Conservation (phyloP, 2,113 vertebrate genomes). For the Miniopterus natalensis region DNA sequence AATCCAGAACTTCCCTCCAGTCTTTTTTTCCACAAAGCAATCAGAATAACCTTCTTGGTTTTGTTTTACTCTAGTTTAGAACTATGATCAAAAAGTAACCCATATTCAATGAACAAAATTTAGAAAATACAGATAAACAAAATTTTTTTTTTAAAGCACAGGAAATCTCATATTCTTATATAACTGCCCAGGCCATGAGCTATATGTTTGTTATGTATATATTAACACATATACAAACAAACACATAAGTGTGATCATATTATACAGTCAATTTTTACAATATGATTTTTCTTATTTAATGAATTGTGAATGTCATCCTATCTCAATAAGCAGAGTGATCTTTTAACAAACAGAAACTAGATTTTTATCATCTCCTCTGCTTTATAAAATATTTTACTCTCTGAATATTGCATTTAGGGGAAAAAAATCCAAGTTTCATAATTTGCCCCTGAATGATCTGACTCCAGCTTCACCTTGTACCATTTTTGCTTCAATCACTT, state of each 20-base stretch:
- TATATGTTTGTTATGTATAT: not conserved
- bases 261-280: not conserved
- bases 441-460: not conserved
- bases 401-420: not conserved
- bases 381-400: not conserved
- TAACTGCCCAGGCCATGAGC: not conserved
- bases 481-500: not conserved
- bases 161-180: not conserved
- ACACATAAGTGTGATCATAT: not conserved
- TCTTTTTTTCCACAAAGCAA: not conserved
- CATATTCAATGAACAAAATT: not conserved
- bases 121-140: not conserved
- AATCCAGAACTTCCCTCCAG: not conserved
- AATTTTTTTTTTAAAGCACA: not conserved
- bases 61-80: not conserved
- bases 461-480: not conserved
- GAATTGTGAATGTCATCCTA: not conserved
- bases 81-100: not conserved
- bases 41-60: not conserved
- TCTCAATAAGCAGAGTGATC: not conserved
- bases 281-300: not conserved
- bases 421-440: not conserved
- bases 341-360: not conserved
- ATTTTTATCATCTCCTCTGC: not conserved
- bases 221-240: not conserved